These are phyloP conservation scores for Spialia ferax DNA, from an alignment of 2,888 invertebrate genomes.

Conservation along the genomic window DNA sequence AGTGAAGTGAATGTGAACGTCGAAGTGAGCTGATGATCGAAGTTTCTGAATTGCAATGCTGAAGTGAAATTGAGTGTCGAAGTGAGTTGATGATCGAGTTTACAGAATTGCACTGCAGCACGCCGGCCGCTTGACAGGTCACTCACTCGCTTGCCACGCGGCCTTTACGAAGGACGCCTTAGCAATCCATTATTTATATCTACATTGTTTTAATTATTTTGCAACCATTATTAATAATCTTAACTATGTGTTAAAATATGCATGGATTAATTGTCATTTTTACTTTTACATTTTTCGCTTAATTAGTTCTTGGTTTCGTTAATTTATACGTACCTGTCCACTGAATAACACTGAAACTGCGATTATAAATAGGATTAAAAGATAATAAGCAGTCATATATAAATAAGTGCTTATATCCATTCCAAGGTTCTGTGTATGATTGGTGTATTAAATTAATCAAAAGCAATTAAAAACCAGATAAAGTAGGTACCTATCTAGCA, in stretches of 20 bases:
- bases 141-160: constrained; percentile 70
- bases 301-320: constrained; percentile 12
- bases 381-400: neutral
- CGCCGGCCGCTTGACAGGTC: constrained; percentile 66
- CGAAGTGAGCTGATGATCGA: no score
- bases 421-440: constrained; percentile 1
- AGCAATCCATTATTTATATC: constrained; percentile 51
- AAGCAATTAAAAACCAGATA: constrained; percentile 6
- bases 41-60: no score
- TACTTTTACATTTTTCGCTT: constrained; percentile 10
- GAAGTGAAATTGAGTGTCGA: no score
- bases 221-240: constrained; percentile 25
- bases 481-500: neutral
- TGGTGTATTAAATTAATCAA: constrained; percentile 10
- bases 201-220: constrained; percentile 40
- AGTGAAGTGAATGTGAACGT: no score
- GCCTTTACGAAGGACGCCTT: constrained; percentile 75
- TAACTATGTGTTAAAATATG: constrained; percentile 25
- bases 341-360: neutral
- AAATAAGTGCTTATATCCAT: neutral
- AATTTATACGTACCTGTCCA: constrained; percentile 3
- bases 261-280: constrained; percentile 13
- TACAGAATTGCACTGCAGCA: no score
- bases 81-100: no score
- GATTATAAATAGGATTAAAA: constrained; percentile 1